Evolutionary conservation across 2,888 invertebrate genomes (phyloP), one percentile per base, ranked within the genome.

Genomic region (Athrips mouffetella): DNA sequence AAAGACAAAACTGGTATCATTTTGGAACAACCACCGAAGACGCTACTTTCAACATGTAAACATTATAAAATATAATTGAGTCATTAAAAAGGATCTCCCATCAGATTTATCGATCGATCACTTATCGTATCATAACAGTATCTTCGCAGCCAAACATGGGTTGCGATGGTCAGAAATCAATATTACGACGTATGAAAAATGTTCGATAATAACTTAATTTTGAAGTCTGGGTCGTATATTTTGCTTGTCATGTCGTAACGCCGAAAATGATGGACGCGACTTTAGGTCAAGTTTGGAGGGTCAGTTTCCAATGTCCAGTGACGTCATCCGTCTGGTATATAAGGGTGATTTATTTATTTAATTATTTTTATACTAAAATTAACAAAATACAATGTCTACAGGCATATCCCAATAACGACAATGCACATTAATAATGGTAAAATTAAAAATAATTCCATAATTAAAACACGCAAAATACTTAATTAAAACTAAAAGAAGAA

Each of bases 121-220:
- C 31, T 31, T 30, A 44, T 44, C 44, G 27, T 31, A n/a, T 18
- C 18, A 42, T 42, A 42, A 42, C 42, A 21, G 21, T 40, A 31
- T 47, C 20, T 10, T 21, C 18, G 1, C 39, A 11, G n/a, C 47
- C 54, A 39, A 49, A 50, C 50, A 51, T 25, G 51, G 50, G 41
- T 33, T 23, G 41, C 27, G 40, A 30, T 49, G 45, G 46, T 10
- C 59, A 57, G 49, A 45, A 62, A 67, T 69, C 67, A 69, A 66
- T 67, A 62, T 57, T 10, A 18, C 31, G 11, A 52, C 42, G 49
- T 54, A 64, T 68, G 70, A 70, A 64, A 67, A 65, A 73, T 71
- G 58, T 53, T 55, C 57, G 57, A 65, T 67, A 71, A 78, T 81
- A 78, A 74, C 76, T 78, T 76, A 71, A 79, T 77, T 67, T 63